A percentile compares a stretch with the other conserved stretches of the same genome.
Conservation (phyloP, 1,140 invertebrate species). For the Drosophila aff. region DNA sequence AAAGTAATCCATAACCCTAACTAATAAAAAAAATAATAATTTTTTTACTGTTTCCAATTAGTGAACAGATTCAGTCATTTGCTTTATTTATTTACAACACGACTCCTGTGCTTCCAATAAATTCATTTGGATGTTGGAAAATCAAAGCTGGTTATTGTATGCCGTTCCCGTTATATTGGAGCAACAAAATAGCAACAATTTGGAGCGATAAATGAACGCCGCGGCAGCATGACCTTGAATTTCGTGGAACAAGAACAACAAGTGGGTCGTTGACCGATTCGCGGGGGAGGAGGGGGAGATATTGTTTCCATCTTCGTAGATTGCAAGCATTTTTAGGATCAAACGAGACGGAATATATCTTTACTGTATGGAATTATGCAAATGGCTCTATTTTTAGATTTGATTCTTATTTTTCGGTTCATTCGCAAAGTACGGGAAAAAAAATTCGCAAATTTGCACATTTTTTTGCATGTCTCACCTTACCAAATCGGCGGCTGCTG, state of each 20-base stretch:
- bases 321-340: not conserved
- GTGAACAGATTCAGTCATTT: not conserved
- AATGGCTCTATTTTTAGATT: constrained; percentile 66
- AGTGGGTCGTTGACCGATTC: constrained; percentile 56
- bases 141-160: not conserved
- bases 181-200: not conserved
- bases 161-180: constrained; percentile 2
- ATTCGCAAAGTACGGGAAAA: constrained; percentile 20
- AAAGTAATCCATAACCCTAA: no score
- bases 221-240: constrained; percentile 58
- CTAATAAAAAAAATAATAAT: no score
- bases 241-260: constrained; percentile 55
- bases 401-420: constrained; percentile 21
- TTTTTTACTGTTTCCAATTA: not conserved
- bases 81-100: not conserved
- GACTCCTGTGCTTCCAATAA: not conserved
- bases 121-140: not conserved
- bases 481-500: constrained; percentile 33
- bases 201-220: constrained; percentile 1
- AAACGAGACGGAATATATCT: not conserved
- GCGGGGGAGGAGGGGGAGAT: not conserved
- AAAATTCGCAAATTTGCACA: not conserved
- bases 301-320: not conserved
- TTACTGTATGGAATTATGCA: constrained; percentile 45
- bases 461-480: constrained; percentile 41